Base-by-base conservation (phyloP, 2,113 vertebrate species). In the Rhea pennata region DNA sequence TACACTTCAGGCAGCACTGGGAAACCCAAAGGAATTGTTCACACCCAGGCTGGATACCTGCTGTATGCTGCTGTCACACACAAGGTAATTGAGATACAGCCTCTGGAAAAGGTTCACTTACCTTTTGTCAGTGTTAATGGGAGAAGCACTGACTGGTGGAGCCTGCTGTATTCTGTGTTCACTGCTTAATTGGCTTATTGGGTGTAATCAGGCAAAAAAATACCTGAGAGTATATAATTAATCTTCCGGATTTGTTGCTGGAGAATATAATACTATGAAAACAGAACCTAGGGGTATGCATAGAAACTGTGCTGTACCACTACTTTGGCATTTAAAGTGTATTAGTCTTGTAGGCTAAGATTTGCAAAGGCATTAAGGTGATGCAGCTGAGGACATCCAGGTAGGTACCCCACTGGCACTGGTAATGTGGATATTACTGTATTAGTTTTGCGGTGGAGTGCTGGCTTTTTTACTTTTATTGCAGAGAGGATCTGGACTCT, bases 1-100 rank as follows among this genome's bases (percentile, higher is more conserved):
- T 99, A 99, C 29, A 99, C 99, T 0, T 99, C 99, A 0, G 99
- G 99, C 53, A 99, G 99, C 92, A 99, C 99, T 0, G 99, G 99
- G 22, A 98, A 98, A 65, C 99, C 99, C 82, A 99, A 99, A 96
- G 99, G 99, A 33, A 94, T 99, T 0, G 98, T 99, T 51, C 99
- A 99, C 95, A 99, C 98, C 4, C 99, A 99, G 97, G 99, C 99
- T 1, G 99, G 99, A 42, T 99, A 99, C 95, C 98, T 99, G 95
- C 98, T 99, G 6, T 99, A 99, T 2, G 72, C 98, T 2, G 98
- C 99, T 4, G 8, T 99, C 88, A 99, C 99, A 0, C 99, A 99
- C 95, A 98, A 99, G 99, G 99, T 99, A 98, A n/a, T 44, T 82
- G 14, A 3, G 15, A n/a, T 67, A n/a, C 61, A 9, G 64, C 51